phyloP scores from a whole-genome alignment of 2,888 invertebrate species.

The Lasius fuliginosus region DNA sequence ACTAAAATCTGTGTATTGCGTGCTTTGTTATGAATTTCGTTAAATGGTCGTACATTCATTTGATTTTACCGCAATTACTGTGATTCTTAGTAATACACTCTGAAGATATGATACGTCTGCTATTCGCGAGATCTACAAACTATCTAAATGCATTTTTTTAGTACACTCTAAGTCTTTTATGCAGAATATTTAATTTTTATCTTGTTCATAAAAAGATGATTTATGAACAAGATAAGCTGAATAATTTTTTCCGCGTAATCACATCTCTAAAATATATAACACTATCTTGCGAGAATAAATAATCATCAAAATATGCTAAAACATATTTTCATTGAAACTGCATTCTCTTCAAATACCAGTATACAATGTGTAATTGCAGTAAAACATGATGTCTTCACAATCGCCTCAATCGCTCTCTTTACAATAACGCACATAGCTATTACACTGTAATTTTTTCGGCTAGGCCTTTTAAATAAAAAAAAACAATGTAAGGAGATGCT shows the following conservation, averaged over 20 bases:
- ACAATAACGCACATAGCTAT: conserved; percentile 26
- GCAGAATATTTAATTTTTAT: conserved; percentile 14
- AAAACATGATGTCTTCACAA: conserved; percentile 13
- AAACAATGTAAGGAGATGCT: conserved; percentile 18
- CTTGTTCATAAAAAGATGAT: not conserved
- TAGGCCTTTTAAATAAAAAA: conserved; percentile 8
- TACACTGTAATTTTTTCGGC: not conserved
- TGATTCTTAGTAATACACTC: conserved; percentile 1
- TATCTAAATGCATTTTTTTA: conserved; percentile 23
- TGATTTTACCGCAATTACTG: conserved; percentile 18
- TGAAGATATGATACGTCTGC: conserved; percentile 6
- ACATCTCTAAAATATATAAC: not conserved
- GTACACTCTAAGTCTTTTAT: not conserved
- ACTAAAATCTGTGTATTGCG: not conserved
- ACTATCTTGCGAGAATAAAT: not conserved
- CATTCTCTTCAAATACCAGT: not conserved
- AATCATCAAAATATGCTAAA: not conserved
- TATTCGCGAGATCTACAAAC: conserved; percentile 10
- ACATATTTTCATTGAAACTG: not conserved
- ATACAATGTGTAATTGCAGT: conserved; percentile 23
- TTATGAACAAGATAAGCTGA: not conserved
- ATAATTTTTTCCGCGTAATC: not conserved
- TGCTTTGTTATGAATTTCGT: not conserved
- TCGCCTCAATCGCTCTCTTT: conserved; percentile 23
- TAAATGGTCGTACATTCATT: not conserved